phyloP scores from a whole-genome alignment of 2,888 invertebrate species.

The Eupithecia centaureata region DNA sequence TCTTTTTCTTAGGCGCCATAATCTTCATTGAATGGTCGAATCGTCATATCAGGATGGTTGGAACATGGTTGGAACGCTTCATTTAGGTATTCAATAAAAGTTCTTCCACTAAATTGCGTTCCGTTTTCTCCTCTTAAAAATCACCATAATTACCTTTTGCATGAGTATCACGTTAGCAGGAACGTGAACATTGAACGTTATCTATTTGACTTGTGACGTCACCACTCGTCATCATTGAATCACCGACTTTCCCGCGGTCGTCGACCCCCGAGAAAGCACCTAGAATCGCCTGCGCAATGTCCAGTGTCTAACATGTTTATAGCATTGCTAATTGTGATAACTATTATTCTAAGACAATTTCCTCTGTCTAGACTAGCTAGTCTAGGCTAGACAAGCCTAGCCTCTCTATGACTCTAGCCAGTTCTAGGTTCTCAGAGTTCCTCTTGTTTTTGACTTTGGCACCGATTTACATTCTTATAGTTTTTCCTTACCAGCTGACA shows the following conservation, averaged over 20 bases:
- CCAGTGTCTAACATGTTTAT: background rate
- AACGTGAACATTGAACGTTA: background rate
- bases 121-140: background rate
- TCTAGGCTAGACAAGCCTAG: no score
- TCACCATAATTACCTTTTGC: background rate
- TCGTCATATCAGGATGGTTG: no score
- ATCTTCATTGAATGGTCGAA: no score
- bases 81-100: background rate
- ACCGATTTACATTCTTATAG: no score
- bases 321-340: slow-evolving; percentile 5
- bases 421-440: background rate
- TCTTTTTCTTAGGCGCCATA: no score
- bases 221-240: slow-evolving; percentile 37
- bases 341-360: background rate
- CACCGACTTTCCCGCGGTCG: slow-evolving; percentile 43
- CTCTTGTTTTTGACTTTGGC: background rate
- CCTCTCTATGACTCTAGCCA: background rate
- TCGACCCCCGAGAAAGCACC: slow-evolving; percentile 41
- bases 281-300: slow-evolving; percentile 8
- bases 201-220: slow-evolving; percentile 36
- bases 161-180: background rate
- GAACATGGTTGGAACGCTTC: no score
- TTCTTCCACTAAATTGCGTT: background rate
- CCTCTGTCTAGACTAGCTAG: no score
- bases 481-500: no score